Percentiles rank a stretch among this genome's conserved stretches.
phyloP scores from a whole-genome alignment of 2,797 vertebrate species.

The Eutrigla gurnardus region DNA sequence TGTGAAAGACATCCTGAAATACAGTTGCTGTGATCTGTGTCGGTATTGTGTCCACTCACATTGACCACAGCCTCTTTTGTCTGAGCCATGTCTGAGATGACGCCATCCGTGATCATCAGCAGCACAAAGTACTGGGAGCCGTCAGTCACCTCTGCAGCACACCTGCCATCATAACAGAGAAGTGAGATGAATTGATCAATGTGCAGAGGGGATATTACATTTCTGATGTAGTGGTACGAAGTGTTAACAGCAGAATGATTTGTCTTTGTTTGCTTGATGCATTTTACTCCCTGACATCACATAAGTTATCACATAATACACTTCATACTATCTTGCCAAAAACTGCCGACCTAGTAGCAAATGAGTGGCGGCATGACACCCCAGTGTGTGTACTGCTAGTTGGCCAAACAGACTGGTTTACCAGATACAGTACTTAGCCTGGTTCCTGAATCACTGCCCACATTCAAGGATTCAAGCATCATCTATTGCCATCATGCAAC shows the following conservation, averaged over 20 bases:
- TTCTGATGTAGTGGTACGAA: neutral
- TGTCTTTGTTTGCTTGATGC: neutral
- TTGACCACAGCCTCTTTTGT: constrained; percentile 95
- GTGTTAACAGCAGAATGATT: neutral
- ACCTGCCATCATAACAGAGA: constrained; percentile 70
- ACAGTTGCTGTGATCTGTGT: neutral
- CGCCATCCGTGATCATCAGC: constrained; percentile 94
- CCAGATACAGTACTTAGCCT: too few relatives aligned
- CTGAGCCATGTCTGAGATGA: constrained; percentile 96
- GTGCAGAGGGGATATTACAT: neutral
- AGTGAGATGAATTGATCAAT: neutral
- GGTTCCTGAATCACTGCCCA: too few relatives aligned
- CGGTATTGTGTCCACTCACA: constrained; percentile 77
- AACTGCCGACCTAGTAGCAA: too few relatives aligned
- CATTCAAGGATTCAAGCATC: too few relatives aligned
- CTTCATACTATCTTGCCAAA: too few relatives aligned
- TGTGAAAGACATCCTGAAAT: neutral
- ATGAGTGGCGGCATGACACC: too few relatives aligned
- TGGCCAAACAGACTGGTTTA: too few relatives aligned
- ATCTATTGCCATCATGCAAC: too few relatives aligned
- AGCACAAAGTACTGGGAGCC: constrained; percentile 96
- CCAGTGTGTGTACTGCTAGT: too few relatives aligned
- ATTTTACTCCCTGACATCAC: neutral
- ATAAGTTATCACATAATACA: too few relatives aligned
- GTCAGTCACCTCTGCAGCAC: constrained; percentile 88